Conservation (phyloP, 2,113 vertebrate genomes). For the Tragelaphus scriptus region DNA sequence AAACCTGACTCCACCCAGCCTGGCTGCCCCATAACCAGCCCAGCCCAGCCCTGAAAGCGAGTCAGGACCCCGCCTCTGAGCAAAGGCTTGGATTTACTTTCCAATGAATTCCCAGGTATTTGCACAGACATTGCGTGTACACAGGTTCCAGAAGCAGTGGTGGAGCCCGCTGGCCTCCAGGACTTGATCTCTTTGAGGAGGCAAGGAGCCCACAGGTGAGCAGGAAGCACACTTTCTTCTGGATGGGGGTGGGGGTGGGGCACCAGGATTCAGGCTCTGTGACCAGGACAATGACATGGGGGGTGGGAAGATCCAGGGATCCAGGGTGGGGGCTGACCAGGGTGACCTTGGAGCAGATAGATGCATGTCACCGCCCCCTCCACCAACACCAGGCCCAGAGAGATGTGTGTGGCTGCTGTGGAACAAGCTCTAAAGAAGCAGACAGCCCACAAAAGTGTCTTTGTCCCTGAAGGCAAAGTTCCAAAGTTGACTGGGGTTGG, state of each 20-base stretch:
- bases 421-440: background rate
- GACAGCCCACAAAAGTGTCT: background rate
- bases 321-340: no score
- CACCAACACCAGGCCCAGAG: background rate
- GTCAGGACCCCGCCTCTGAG: no score
- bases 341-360: background rate
- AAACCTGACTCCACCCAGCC: background rate
- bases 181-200: background rate
- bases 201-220: background rate
- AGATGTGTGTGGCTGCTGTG: background rate
- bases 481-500: no score
- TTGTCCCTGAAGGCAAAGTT: background rate
- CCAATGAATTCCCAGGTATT: rapidly evolving
- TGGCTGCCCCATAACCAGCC: no score
- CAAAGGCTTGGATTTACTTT: background rate
- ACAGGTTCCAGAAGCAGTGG: no score
- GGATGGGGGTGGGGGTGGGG: rapidly evolving
- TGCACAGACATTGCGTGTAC: rapidly evolving
- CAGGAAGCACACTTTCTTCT: rapidly evolving
- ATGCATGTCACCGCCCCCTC: rapidly evolving
- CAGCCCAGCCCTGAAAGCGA: rapidly evolving
- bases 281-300: background rate
- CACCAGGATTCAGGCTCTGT: rapidly evolving
- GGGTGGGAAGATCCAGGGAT: background rate
- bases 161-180: background rate